phyloP scores from a whole-genome alignment of 2,113 vertebrate species.

The Elgaria multicarinata region DNA sequence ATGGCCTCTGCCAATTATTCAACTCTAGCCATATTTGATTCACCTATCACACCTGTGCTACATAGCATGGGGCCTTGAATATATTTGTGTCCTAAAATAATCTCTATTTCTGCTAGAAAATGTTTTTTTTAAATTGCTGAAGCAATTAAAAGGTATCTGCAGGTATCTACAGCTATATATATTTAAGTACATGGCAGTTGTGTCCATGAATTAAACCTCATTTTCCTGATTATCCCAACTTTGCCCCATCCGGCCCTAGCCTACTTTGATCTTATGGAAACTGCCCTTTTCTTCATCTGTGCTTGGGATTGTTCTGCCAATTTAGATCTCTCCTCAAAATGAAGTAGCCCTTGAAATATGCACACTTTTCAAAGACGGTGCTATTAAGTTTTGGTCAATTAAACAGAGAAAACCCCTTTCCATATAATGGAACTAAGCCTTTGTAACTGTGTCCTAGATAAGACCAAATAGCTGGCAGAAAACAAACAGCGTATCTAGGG shows the following conservation, averaged over 20 bases:
- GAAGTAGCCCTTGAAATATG: constrained; percentile 6
- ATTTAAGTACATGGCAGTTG: neutral
- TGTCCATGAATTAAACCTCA: constrained; percentile 12
- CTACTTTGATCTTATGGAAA: neutral
- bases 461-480: neutral
- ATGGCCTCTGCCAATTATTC: too few relatives aligned
- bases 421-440: neutral
- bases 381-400: neutral
- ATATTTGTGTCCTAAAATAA: neutral
- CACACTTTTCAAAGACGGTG: neutral
- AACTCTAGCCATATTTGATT: neutral
- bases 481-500: neutral
- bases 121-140: neutral
- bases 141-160: too few relatives aligned
- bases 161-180: neutral
- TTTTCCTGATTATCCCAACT: neutral
- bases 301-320: constrained; percentile 5
- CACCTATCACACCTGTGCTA: neutral
- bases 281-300: neutral
- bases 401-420: neutral
- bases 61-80: neutral
- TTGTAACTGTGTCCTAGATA: neutral
- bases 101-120: neutral
- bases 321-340: constrained; percentile 1
- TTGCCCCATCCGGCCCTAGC: neutral